phyloP scores from a whole-genome alignment of 2,113 vertebrate species.

The Rissa tridactyla region DNA sequence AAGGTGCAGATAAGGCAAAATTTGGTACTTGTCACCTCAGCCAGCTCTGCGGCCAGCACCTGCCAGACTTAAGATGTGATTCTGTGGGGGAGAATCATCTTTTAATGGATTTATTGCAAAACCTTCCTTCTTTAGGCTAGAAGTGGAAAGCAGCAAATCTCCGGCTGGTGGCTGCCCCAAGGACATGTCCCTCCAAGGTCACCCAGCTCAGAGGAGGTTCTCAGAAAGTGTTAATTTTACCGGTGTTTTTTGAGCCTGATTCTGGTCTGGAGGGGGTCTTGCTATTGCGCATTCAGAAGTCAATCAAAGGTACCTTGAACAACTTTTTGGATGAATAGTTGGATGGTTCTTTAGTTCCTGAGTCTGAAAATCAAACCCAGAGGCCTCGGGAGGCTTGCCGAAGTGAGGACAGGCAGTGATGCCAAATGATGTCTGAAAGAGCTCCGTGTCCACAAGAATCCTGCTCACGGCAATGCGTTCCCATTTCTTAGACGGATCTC shows the following conservation, averaged over 20 bases:
- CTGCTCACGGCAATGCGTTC: background rate
- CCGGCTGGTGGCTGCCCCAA: background rate
- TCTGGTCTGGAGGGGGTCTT: background rate
- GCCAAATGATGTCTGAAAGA: slow-evolving; percentile 49
- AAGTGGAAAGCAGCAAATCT: background rate
- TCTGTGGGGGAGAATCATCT: background rate
- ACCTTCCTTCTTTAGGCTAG: background rate
- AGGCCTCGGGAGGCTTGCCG: background rate
- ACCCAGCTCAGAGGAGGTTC: background rate
- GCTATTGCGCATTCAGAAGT: accelerated
- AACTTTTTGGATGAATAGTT: background rate
- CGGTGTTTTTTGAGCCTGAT: background rate
- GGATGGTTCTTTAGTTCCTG: background rate
- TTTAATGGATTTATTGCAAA: background rate
- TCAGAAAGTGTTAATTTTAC: background rate
- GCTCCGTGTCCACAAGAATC: slow-evolving; percentile 4
- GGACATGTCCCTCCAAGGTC: background rate
- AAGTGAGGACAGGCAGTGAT: slow-evolving; percentile 20
- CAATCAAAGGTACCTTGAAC: background rate
- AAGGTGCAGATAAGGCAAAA: background rate
- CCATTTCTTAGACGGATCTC: slow-evolving; percentile 46
- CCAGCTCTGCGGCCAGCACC: background rate
- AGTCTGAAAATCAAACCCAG: slow-evolving; percentile 7
- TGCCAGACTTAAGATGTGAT: background rate
- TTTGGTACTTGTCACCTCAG: background rate